Percentiles rank a stretch among this genome's conserved stretches.
phyloP scores from a whole-genome alignment of 37 sponge, comb jelly and placozoan genomes.

The Agelas oroides region DNA sequence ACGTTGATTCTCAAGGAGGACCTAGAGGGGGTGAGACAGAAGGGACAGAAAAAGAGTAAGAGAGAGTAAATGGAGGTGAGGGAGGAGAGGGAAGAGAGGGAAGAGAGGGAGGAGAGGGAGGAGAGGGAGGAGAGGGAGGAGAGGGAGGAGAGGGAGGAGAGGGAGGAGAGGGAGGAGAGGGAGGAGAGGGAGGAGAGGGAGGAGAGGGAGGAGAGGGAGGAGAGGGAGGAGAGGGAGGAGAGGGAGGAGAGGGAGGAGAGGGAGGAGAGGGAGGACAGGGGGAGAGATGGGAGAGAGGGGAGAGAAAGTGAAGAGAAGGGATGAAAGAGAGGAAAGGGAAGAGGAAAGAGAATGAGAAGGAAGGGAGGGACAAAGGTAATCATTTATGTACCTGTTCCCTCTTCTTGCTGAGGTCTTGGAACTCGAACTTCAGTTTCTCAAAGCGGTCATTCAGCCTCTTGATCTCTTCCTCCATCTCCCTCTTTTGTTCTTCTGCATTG shows the following conservation, averaged over 20 bases:
- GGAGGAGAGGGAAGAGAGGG: no score
- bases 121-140: no score
- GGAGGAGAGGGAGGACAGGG: background rate
- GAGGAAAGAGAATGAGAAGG: no score
- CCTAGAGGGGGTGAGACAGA: background rate
- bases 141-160: background rate
- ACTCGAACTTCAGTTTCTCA: constrained; percentile 82
- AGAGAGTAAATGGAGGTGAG: no score
- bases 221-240: background rate
- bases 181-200: no score
- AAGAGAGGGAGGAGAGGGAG: background rate
- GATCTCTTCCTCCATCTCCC: constrained; percentile 90
- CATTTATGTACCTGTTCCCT: constrained; percentile 56
- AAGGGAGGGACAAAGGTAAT: no score
- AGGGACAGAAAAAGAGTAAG: no score
- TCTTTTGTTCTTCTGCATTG: constrained; percentile 92
- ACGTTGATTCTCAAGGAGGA: constrained; percentile 58
- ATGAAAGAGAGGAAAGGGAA: background rate
- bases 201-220: background rate
- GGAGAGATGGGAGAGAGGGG: background rate
- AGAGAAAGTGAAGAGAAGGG: no score
- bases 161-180: background rate
- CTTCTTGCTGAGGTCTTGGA: constrained; percentile 66
- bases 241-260: no score
- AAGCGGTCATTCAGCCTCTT: constrained; percentile 75